A percentile compares a stretch with the other conserved stretches of the same genome.
These are phyloP conservation scores for Radopholus similis DNA, from an alignment of 1,140 invertebrate species.

Conservation along the genomic window DNA sequence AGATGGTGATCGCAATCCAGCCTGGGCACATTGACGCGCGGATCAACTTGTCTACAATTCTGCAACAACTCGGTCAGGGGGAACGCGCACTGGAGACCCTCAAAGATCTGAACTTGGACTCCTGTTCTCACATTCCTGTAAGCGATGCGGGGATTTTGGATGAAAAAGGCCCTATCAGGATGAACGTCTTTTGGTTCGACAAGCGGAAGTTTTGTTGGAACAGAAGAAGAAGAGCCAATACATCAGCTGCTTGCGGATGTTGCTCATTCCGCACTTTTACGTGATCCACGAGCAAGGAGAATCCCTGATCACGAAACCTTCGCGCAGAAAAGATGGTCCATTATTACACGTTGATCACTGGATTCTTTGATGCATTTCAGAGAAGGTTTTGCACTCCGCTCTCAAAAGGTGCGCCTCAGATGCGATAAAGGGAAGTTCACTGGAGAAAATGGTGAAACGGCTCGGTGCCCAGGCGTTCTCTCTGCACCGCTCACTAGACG, in stretches of 20 bases:
- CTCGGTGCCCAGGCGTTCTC: constrained; percentile 32
- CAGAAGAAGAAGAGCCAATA: constrained; percentile 41
- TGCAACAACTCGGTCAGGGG: constrained; percentile 44
- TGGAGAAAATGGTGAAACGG: constrained; percentile 45
- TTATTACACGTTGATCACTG: background rate
- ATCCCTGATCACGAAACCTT: constrained; percentile 1
- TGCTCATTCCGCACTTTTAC: constrained; percentile 55
- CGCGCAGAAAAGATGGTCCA: constrained; percentile 11
- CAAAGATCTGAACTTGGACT: constrained; percentile 50
- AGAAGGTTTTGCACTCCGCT: constrained; percentile 12
- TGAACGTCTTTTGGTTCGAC: constrained; percentile 51
- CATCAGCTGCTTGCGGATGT: constrained; percentile 43
- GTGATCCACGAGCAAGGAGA: constrained; percentile 29
- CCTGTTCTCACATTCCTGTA: constrained; percentile 46
- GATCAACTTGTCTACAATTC: constrained; percentile 53
- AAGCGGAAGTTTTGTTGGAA: constrained; percentile 51
- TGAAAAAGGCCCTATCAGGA: constrained; percentile 35
- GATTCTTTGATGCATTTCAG: constrained; percentile 22
- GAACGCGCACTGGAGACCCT: constrained; percentile 50
- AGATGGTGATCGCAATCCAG: constrained; percentile 37
- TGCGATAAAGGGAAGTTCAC: constrained; percentile 26
- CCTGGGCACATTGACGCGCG: constrained; percentile 52
- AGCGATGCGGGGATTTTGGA: background rate
- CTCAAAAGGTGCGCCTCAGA: constrained; percentile 39
- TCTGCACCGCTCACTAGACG: constrained; percentile 29